Percentiles rank a stretch among this genome's conserved stretches.
Conservation (phyloP, 1,140 invertebrate genomes). For the Pentalonia nigronervosa region DNA sequence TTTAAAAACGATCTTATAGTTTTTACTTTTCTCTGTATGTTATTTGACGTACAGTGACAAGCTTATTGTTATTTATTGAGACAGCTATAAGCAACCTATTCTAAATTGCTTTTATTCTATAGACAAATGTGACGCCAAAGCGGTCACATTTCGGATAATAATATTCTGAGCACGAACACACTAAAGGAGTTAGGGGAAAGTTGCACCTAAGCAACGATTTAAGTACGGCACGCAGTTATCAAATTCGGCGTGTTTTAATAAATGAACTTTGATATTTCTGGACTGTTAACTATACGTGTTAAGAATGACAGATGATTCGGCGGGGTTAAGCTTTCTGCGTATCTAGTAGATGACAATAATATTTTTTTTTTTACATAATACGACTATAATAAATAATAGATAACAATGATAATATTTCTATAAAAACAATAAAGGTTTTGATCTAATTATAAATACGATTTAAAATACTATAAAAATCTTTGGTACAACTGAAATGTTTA, state of each 20-base stretch:
- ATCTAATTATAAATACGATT: too few relatives aligned
- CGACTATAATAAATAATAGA: too few relatives aligned
- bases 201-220: conserved; percentile 14
- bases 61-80: not conserved
- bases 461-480: too few relatives aligned
- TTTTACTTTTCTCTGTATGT: not conserved
- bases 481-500: too few relatives aligned
- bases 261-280: not conserved
- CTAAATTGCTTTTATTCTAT: conserved; percentile 12
- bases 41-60: conserved; percentile 11
- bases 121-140: not conserved
- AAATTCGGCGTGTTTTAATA: not conserved
- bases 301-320: not conserved
- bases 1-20: not conserved
- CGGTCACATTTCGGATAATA: not conserved
- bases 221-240: conserved; percentile 7
- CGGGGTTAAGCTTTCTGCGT: not conserved
- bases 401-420: not conserved
- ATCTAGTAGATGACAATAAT: not conserved
- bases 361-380: not conserved
- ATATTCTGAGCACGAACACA: conserved; percentile 9
- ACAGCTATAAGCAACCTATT: conserved; percentile 21
- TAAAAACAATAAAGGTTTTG: not conserved
- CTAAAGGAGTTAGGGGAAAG: not conserved
- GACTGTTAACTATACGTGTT: conserved; percentile 7